Evolutionary conservation across 2,888 invertebrate species (phyloP).

Genomic region (Agelastica alni): DNA sequence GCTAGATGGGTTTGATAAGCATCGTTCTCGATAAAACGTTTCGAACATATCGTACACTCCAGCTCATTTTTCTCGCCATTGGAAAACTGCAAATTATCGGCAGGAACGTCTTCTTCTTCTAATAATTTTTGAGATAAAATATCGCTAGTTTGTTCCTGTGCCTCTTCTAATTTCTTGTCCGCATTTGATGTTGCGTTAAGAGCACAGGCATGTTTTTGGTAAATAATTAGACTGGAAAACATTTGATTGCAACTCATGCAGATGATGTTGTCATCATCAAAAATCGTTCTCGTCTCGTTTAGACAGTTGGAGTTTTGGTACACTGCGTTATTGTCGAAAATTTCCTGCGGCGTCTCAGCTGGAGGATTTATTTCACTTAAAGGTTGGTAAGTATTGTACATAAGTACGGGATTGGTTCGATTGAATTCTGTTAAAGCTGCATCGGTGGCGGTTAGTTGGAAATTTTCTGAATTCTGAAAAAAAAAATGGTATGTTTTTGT

Average conservation of each 20-base stretch:
- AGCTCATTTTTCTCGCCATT: no score
- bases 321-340: slow-evolving; percentile 9
- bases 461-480: slow-evolving; percentile 30
- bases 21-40: no score
- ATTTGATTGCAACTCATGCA: slow-evolving; percentile 37
- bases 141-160: not conserved
- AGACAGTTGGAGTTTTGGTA: slow-evolving; percentile 7
- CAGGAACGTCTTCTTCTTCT: no score
- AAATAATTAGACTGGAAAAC: slow-evolving; percentile 28
- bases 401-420: not conserved
- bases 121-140: no score
- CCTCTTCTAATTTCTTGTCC: no score
- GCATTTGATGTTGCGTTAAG: no score
- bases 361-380: no score
- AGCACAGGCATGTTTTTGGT: slow-evolving; percentile 32
- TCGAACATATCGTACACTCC: no score
- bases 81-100: no score
- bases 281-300: slow-evolving; percentile 24
- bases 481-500: no score
- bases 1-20: no score
- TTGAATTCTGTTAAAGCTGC: not conserved
- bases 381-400: not conserved
- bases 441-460: not conserved
- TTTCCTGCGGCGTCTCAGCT: not conserved
- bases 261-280: slow-evolving; percentile 33